Evolutionary conservation across 2,888 invertebrate genomes (phyloP).

Genomic region (Amblyteles armatorius): DNA sequence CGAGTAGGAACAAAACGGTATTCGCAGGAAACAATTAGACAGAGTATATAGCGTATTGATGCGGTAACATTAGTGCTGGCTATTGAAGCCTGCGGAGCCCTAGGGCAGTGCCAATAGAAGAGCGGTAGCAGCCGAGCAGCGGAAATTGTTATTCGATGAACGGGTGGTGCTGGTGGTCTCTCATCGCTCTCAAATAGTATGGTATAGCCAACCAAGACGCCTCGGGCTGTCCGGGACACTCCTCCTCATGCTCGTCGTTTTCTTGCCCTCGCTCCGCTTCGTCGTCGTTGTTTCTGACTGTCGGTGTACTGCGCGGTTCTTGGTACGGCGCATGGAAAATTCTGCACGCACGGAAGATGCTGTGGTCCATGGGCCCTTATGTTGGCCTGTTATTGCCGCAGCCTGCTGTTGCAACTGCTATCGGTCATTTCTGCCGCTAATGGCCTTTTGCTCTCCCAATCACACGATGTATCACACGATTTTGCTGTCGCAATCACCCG

Average conservation of each 20-base stretch:
- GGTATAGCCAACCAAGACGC: conserved; percentile 48
- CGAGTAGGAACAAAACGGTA: conserved; percentile 61
- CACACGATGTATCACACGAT: not conserved
- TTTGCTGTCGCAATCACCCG: conserved; percentile 20
- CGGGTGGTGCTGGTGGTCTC: conserved; percentile 45
- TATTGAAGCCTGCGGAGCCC: conserved; percentile 40
- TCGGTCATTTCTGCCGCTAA: conserved; percentile 18
- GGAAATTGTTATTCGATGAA: conserved; percentile 65
- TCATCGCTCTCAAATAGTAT: conserved; percentile 43
- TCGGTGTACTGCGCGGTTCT: not conserved
- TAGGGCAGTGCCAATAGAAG: conserved; percentile 44
- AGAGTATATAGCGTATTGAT: conserved; percentile 43
- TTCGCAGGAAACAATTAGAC: conserved; percentile 79
- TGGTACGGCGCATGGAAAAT: not conserved
- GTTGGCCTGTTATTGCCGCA: not conserved
- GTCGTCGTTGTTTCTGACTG: conserved; percentile 22
- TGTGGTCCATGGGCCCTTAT: not conserved
- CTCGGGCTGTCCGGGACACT: conserved; percentile 49
- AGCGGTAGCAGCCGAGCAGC: conserved; percentile 45
- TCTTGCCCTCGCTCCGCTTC: not conserved
- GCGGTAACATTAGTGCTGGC: conserved; percentile 26
- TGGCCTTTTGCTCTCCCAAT: conserved; percentile 22
- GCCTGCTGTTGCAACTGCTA: conserved; percentile 18
- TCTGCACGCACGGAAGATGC: not conserved
- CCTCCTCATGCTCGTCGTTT: conserved; percentile 43